Conservation (phyloP, 2,797 vertebrate species). For the Spondyliosoma cantharus region DNA sequence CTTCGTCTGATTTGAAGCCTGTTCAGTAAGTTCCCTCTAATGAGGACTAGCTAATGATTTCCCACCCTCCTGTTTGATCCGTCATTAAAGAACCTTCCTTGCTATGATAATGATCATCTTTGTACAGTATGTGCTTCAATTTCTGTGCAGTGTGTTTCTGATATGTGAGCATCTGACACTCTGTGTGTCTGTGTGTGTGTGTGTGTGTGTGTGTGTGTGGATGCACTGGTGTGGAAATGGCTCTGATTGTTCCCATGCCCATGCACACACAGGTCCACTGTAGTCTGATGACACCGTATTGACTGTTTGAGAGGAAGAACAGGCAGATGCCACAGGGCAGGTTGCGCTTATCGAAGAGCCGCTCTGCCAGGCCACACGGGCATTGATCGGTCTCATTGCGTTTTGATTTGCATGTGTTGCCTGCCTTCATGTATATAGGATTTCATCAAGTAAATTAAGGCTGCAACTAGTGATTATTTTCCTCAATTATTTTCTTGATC, state of each 20-base stretch:
- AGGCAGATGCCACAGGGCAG: slow-evolving; percentile 50
- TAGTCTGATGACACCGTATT: slow-evolving; percentile 59
- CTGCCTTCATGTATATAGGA: not conserved
- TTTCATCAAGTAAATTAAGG: too few species aligned
- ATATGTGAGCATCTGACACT: not conserved
- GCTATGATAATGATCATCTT: slow-evolving; percentile 10
- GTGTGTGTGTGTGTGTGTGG: not conserved
- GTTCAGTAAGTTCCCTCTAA: slow-evolving; percentile 31
- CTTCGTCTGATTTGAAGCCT: slow-evolving; percentile 20
- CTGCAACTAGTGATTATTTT: too few species aligned
- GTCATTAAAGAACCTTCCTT: slow-evolving; percentile 16
- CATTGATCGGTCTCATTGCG: slow-evolving; percentile 40
- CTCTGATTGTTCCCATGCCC: slow-evolving; percentile 43
- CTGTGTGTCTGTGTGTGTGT: not conserved
- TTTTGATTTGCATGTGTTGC: slow-evolving; percentile 11
- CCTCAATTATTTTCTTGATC: too few species aligned
- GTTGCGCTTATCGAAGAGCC: slow-evolving; percentile 45
- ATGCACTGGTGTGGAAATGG: slow-evolving; percentile 41
- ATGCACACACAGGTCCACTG: slow-evolving; percentile 26
- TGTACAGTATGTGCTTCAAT: slow-evolving; percentile 1
- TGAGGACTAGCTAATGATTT: slow-evolving; percentile 17
- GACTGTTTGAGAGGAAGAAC: slow-evolving; percentile 62
- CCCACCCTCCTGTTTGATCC: slow-evolving; percentile 15
- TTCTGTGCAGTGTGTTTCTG: not conserved
- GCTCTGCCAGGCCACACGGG: slow-evolving; percentile 5